Conservation (phyloP, 1,140 invertebrate genomes). For the Saccostrea echinata region DNA sequence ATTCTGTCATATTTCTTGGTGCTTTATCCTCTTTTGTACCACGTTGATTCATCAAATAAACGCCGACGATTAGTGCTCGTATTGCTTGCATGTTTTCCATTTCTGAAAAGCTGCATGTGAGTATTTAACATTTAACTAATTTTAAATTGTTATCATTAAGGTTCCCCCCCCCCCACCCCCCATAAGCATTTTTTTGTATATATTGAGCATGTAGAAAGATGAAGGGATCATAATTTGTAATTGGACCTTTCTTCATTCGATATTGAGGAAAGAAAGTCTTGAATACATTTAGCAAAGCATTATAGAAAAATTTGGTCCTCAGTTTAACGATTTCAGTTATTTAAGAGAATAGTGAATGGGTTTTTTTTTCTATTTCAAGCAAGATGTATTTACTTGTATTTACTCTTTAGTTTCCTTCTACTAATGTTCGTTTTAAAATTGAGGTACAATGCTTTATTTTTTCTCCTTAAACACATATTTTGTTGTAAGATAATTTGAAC, state of each 20-base stretch:
- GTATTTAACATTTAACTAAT: not conserved
- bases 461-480: not conserved
- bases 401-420: not conserved
- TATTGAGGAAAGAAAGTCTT: too few relatives aligned
- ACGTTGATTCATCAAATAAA: not conserved
- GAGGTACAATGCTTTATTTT: not conserved
- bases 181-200: not conserved
- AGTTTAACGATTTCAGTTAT: too few relatives aligned
- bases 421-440: too few relatives aligned
- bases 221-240: not conserved
- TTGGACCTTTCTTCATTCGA: too few relatives aligned
- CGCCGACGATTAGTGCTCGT: not conserved
- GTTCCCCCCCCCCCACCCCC: too few relatives aligned
- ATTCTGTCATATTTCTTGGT: not conserved
- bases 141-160: not conserved
- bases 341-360: too few relatives aligned
- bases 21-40: not conserved
- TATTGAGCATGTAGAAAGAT: not conserved
- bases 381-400: not conserved
- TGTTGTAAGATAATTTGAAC: not conserved
- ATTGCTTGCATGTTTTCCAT: not conserved
- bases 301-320: too few relatives aligned
- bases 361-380: too few relatives aligned
- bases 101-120: slow-evolving; percentile 7
- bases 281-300: too few relatives aligned